phyloP scores from a whole-genome alignment of 2,888 invertebrate genomes.

The Zygothrica quintamaculata region DNA sequence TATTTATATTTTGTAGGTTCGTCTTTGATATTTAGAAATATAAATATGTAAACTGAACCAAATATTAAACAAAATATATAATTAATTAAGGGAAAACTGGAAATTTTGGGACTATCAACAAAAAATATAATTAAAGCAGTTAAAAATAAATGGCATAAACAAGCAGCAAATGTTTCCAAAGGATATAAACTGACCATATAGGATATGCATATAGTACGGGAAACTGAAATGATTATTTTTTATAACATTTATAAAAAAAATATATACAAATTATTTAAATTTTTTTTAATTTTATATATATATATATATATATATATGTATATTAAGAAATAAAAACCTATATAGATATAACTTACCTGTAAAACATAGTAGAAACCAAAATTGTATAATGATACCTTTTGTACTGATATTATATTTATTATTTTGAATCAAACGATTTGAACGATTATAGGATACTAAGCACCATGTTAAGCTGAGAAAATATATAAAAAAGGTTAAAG shows the following conservation, averaged over 20 bases:
- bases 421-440: constrained; percentile 57
- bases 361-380: constrained; percentile 53
- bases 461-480: constrained; percentile 60
- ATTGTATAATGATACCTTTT: constrained; percentile 58
- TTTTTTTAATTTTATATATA: too few species aligned
- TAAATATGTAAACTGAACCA: constrained; percentile 61
- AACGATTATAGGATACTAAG: constrained; percentile 62
- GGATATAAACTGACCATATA: constrained; percentile 60
- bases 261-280: not conserved
- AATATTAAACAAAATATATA: constrained; percentile 60
- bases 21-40: constrained; percentile 62
- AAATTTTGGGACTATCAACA: constrained; percentile 53
- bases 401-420: constrained; percentile 62
- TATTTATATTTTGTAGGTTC: constrained; percentile 64
- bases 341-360: constrained; percentile 39
- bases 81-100: constrained; percentile 30
- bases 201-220: constrained; percentile 56
- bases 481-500: constrained; percentile 48
- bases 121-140: constrained; percentile 51
- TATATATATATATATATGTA: too few species aligned
- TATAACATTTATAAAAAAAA: not conserved
- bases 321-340: not conserved
- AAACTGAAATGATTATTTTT: constrained; percentile 30
- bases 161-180: constrained; percentile 39
- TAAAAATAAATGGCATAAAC: constrained; percentile 42